Percentiles rank a stretch among this genome's conserved stretches.
These are phyloP conservation scores for Oncopeltus fasciatus DNA, from an alignment of 1,140 invertebrate genomes.

Conservation along the genomic window DNA sequence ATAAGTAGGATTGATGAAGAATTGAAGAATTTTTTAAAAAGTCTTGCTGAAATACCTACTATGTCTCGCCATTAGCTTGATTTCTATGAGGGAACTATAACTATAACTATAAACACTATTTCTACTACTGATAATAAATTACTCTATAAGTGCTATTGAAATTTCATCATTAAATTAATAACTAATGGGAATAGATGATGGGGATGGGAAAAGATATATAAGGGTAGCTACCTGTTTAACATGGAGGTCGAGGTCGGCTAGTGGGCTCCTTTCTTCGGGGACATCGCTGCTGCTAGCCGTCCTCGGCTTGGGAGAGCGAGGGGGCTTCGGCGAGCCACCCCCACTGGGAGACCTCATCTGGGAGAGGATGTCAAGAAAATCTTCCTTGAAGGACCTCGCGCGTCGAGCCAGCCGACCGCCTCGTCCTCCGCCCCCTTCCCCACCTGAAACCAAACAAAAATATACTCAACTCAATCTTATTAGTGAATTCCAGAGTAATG, in stretches of 20 bases:
- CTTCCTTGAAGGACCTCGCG: conserved; percentile 80
- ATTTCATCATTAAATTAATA: too few relatives aligned
- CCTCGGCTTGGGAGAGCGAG: conserved; percentile 31
- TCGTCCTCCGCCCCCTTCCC: conserved; percentile 17
- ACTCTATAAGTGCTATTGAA: too few relatives aligned
- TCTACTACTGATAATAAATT: neutral
- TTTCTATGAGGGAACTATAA: too few relatives aligned
- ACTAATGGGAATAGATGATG: neutral
- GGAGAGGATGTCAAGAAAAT: conserved; percentile 72
- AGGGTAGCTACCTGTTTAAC: conserved; percentile 45
- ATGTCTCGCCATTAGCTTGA: too few relatives aligned
- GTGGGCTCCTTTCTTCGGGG: conserved; percentile 32
- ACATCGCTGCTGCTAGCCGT: conserved; percentile 30
- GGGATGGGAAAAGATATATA: neutral
- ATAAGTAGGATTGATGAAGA: too few relatives aligned
- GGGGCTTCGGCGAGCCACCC: conserved; percentile 20
- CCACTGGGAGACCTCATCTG: conserved; percentile 59
- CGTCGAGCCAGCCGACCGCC: conserved; percentile 66
- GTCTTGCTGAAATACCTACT: too few relatives aligned
- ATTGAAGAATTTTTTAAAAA: too few relatives aligned
- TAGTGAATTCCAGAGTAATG: too few relatives aligned
- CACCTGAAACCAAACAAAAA: too few relatives aligned
- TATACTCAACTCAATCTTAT: too few relatives aligned
- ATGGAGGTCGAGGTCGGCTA: conserved; percentile 43
- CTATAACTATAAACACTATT: too few relatives aligned